Percentiles rank a stretch among this genome's conserved stretches.
phyloP scores from a whole-genome alignment of 1,140 invertebrate genomes.

The Eupristina koningsbergeri region DNA sequence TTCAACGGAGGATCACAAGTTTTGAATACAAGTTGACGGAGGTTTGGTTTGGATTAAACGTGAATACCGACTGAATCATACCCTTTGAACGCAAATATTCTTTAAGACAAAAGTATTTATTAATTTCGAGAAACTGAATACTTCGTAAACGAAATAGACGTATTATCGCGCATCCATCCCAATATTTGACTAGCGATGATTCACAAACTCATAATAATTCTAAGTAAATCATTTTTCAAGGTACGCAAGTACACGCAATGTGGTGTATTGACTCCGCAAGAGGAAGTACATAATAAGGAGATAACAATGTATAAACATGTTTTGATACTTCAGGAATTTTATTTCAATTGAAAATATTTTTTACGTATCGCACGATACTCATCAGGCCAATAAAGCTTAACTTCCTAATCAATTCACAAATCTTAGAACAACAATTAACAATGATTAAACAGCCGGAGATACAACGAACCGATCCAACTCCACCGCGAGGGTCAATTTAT shows the following conservation, averaged over 20 bases:
- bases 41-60: no score
- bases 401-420: slow-evolving; percentile 9
- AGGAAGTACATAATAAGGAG: slow-evolving; percentile 18
- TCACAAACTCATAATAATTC: slow-evolving; percentile 3
- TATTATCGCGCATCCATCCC: not conserved
- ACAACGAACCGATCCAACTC: not conserved
- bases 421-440: not conserved
- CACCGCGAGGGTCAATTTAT: slow-evolving; percentile 1
- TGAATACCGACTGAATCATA: no score
- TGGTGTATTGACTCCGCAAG: slow-evolving; percentile 7
- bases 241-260: not conserved
- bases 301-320: slow-evolving; percentile 27
- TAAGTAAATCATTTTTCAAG: slow-evolving; percentile 15
- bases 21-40: no score
- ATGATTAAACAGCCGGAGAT: not conserved
- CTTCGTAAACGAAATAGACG: not conserved
- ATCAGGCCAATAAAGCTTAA: not conserved
- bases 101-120: no score
- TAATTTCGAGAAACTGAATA: no score
- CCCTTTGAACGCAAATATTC: no score
- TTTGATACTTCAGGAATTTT: slow-evolving; percentile 21
- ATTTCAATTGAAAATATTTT: slow-evolving; percentile 17
- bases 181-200: slow-evolving; percentile 1
- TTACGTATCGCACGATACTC: not conserved
- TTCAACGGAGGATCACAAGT: no score